These are phyloP conservation scores for Moxostoma hubbsi DNA, from an alignment of 2,797 vertebrate genomes.

Conservation along the genomic window DNA sequence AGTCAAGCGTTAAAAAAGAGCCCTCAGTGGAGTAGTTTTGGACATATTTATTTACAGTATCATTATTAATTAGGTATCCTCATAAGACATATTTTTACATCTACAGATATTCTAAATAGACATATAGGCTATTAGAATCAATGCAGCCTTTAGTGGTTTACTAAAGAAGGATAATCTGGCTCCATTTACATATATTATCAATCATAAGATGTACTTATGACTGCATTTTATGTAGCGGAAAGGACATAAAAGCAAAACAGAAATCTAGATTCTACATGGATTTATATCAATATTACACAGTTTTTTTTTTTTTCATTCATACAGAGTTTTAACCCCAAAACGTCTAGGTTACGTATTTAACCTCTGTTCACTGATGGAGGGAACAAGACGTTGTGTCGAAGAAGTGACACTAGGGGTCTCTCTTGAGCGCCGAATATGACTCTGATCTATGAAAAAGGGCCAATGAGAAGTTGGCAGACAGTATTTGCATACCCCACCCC, in stretches of 20 bases:
- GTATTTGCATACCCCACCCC: too few species aligned
- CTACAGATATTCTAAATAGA: background rate
- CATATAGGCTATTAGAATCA: background rate
- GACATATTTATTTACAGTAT: background rate
- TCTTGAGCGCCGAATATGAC: too few species aligned
- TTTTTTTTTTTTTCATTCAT: conserved; percentile 4
- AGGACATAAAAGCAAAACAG: background rate
- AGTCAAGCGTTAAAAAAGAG: background rate
- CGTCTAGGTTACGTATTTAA: conserved; percentile 19
- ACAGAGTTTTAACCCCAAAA: conserved; percentile 21
- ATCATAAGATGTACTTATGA: background rate
- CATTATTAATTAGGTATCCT: background rate
- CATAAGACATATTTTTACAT: background rate
- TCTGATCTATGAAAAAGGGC: too few species aligned
- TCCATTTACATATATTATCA: conserved; percentile 3
- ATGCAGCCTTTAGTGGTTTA: background rate
- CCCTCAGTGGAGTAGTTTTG: background rate
- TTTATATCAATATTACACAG: background rate
- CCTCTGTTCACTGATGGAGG: too few species aligned
- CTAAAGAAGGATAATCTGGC: background rate
- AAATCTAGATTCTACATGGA: background rate
- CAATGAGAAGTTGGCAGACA: too few species aligned
- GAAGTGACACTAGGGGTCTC: too few species aligned
- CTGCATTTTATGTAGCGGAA: too few species aligned
- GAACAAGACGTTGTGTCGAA: too few species aligned